phyloP scores from a whole-genome alignment of 2,888 invertebrate species.

The Sinhomidia bicolor region DNA sequence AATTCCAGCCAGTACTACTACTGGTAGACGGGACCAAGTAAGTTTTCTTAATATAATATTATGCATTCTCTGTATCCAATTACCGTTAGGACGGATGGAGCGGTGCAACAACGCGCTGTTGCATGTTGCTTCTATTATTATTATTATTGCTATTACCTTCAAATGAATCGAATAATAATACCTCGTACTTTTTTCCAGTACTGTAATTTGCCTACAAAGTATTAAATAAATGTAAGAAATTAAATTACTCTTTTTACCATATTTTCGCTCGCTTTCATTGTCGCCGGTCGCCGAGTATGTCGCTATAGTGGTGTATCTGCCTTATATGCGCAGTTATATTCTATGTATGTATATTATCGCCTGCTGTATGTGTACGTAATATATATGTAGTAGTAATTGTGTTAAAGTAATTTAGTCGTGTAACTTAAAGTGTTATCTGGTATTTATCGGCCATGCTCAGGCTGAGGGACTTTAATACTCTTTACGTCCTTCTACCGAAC shows the following conservation, averaged over 20 bases:
- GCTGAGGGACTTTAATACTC: neutral
- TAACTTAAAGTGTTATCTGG: constrained; percentile 26
- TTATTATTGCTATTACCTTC: neutral
- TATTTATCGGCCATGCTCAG: neutral
- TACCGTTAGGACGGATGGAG: neutral
- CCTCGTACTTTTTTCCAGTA: neutral
- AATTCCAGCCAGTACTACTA: neutral
- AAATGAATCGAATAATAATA: neutral
- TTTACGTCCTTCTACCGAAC: neutral
- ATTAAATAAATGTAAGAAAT: constrained; percentile 2
- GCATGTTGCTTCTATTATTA: neutral
- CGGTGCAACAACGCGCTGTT: constrained; percentile 16
- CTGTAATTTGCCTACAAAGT: neutral
- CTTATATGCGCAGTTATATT: neutral
- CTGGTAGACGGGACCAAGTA: neutral
- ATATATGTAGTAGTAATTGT: neutral
- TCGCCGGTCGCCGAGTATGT: constrained; percentile 31
- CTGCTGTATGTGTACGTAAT: neutral
- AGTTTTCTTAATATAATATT: neutral
- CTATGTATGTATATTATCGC: neutral
- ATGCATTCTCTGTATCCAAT: neutral
- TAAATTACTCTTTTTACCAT: neutral
- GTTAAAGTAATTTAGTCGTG: constrained; percentile 8
- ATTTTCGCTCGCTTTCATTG: constrained; percentile 19
- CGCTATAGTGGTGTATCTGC: neutral